Conservation (phyloP, 2,888 invertebrate species). For the Agrochola lota region DNA sequence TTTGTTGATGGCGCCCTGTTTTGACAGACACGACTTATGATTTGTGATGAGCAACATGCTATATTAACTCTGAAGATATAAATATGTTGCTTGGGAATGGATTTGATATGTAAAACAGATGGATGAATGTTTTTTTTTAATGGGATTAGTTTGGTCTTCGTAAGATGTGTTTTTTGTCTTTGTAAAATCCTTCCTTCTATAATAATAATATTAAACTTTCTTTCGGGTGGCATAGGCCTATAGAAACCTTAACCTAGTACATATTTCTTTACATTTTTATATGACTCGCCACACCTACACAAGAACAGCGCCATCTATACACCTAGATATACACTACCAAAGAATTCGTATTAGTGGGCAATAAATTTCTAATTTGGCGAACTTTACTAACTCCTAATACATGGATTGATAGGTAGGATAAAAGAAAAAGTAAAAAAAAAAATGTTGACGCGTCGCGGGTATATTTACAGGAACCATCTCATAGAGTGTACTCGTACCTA, state of each 20-base stretch:
- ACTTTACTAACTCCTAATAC: background rate
- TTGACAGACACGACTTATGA: slow-evolving; percentile 84
- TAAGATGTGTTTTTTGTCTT: background rate
- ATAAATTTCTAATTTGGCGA: background rate
- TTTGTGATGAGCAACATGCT: slow-evolving; percentile 87
- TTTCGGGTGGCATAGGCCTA: no score
- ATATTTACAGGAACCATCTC: background rate
- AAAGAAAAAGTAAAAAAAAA: background rate
- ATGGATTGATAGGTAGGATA: background rate
- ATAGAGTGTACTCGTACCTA: background rate
- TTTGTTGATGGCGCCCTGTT: slow-evolving; percentile 86
- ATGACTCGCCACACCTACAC: no score
- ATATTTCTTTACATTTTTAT: no score
- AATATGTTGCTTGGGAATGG: slow-evolving; percentile 51
- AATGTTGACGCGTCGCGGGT: background rate
- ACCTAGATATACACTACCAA: background rate
- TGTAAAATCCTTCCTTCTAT: background rate
- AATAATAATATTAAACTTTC: no score
- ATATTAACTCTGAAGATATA: slow-evolving; percentile 75
- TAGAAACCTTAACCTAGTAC: no score
- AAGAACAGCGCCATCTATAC: background rate
- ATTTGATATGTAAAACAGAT: slow-evolving; percentile 46
- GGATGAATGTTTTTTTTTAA: slow-evolving; percentile 21
- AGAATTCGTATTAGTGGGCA: background rate
- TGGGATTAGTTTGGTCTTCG: slow-evolving; percentile 9